Percentiles rank a stretch among this genome's conserved stretches.
These are phyloP conservation scores for Polylopha cassiicola DNA, from an alignment of 2,888 invertebrate genomes.

Conservation along the genomic window DNA sequence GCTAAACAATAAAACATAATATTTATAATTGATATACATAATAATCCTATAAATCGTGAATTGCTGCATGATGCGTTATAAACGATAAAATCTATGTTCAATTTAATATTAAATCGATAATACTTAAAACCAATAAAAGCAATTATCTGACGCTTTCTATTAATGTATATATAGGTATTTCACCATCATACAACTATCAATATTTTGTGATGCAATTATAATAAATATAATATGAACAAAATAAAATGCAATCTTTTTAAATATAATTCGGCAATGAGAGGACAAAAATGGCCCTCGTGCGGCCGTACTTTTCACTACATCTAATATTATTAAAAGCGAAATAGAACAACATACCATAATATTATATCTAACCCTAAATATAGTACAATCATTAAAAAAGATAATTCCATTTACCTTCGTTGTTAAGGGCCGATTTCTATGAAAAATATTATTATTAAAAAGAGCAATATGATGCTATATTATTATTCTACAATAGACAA, in stretches of 20 bases:
- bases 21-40: constrained; percentile 2
- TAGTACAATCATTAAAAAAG: constrained; percentile 22
- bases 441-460: constrained; percentile 18
- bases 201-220: constrained; percentile 18
- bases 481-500: constrained; percentile 25
- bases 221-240: constrained; percentile 15
- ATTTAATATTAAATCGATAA: not conserved
- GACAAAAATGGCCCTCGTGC: constrained; percentile 33
- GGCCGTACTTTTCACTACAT: constrained; percentile 18
- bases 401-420: constrained; percentile 37
- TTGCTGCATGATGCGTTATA: not conserved
- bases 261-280: constrained; percentile 57
- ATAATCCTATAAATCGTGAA: constrained; percentile 1
- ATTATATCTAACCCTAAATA: constrained; percentile 18
- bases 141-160: constrained; percentile 1
- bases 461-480: constrained; percentile 25
- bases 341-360: constrained; percentile 12
- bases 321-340: constrained; percentile 21
- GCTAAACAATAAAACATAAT: constrained; percentile 12
- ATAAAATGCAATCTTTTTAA: constrained; percentile 26
- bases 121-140: too few relatives aligned
- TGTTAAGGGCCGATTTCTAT: constrained; percentile 38
- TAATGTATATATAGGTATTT: too few relatives aligned
- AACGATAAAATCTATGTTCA: constrained; percentile 4
- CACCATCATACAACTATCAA: constrained; percentile 6